Percentiles rank a stretch among this genome's conserved stretches.
Evolutionary conservation across 2,797 vertebrate species (phyloP).

Genomic region (Moxostoma hubbsi): DNA sequence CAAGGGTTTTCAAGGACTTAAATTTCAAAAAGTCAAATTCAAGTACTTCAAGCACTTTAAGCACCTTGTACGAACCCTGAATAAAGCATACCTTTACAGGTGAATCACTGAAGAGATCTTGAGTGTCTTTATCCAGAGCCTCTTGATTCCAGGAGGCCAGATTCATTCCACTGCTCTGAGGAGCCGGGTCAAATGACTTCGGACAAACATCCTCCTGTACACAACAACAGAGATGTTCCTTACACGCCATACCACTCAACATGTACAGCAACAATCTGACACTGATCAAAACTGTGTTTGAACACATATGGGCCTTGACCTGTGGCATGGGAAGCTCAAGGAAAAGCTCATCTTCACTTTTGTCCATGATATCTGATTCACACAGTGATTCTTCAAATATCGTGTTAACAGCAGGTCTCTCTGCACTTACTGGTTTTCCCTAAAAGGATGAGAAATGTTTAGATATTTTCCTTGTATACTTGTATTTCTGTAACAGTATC

Average conservation of each 20-base stretch:
- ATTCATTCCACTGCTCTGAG: slow-evolving; percentile 30
- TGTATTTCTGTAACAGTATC: neutral
- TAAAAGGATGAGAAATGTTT: slow-evolving; percentile 1
- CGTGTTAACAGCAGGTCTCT: neutral
- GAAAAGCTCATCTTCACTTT: slow-evolving; percentile 64
- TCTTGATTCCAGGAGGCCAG: slow-evolving; percentile 66
- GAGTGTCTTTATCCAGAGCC: slow-evolving; percentile 51
- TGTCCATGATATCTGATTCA: slow-evolving; percentile 45
- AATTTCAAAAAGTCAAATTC: too few species aligned
- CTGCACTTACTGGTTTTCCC: slow-evolving; percentile 1
- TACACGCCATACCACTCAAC: neutral
- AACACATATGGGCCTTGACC: slow-evolving; percentile 43
- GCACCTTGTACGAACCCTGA: too few species aligned
- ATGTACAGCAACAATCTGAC: neutral
- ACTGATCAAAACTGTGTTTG: too few species aligned
- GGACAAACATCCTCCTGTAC: slow-evolving; percentile 1
- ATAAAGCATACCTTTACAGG: slow-evolving; percentile 54
- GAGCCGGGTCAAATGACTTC: slow-evolving; percentile 24
- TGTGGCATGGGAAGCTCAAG: slow-evolving; percentile 62
- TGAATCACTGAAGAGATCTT: slow-evolving; percentile 69
- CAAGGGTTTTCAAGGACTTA: too few species aligned
- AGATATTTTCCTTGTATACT: neutral
- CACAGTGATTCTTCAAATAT: slow-evolving; percentile 6
- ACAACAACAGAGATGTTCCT: neutral
- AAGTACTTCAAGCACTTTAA: too few species aligned